Conservation (phyloP, 2,888 invertebrate genomes). For the Euclidia mi region DNA sequence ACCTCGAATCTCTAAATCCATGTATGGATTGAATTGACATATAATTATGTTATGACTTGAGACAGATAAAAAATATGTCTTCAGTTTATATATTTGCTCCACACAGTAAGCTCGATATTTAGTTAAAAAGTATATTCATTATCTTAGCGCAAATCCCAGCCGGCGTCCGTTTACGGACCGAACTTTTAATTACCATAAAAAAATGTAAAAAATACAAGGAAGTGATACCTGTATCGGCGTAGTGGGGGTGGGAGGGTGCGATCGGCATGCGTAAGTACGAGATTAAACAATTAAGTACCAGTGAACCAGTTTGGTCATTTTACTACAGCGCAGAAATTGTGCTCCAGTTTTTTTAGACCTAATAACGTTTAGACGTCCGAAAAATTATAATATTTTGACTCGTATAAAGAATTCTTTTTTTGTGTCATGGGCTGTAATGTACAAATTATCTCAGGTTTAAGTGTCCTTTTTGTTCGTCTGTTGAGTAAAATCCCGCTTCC, state of each 20-base stretch:
- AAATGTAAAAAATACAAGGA: conserved; percentile 23
- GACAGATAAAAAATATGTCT: no score
- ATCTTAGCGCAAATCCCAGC: not conserved
- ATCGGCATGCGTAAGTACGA: conserved; percentile 30
- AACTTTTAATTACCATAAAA: conserved; percentile 37
- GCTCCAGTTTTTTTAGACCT: conserved; percentile 41
- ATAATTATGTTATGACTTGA: no score
- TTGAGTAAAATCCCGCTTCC: no score
- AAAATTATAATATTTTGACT: not conserved
- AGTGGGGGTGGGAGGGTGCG: not conserved
- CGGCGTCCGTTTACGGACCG: conserved; percentile 6
- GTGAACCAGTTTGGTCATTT: conserved; percentile 42
- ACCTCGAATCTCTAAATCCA: no score
- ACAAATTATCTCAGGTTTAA: no score
- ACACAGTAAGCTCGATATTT: not conserved
- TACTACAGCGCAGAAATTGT: conserved; percentile 21
- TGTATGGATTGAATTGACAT: no score
- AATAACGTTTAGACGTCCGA: conserved; percentile 1
- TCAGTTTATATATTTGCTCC: not conserved
- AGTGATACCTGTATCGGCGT: conserved; percentile 29
- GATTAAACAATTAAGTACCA: conserved; percentile 32
- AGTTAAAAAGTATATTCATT: conserved; percentile 8
- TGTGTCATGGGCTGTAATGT: no score
- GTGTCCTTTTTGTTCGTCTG: no score
- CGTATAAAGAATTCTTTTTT: no score